Conservation (phyloP, 2,113 vertebrate genomes). For the Centropristis striata region DNA sequence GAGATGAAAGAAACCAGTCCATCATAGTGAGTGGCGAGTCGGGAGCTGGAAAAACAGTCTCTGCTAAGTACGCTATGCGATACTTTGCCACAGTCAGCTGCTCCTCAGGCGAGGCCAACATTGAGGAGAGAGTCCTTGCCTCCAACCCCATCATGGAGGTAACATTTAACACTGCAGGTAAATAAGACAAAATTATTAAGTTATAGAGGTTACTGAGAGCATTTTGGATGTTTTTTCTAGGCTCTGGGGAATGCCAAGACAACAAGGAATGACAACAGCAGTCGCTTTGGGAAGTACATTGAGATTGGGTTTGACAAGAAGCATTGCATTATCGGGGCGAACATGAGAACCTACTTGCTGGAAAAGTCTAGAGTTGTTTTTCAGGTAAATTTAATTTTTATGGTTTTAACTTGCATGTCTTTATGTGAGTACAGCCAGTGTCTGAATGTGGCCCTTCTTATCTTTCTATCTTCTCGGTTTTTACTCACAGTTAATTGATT, state of each 20-base stretch:
- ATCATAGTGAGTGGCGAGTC: constrained; percentile 99
- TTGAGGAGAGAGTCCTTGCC: constrained; percentile 95
- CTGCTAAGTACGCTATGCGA: constrained; percentile 97
- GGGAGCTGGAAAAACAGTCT: constrained; percentile 97
- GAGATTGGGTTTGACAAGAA: constrained; percentile 96
- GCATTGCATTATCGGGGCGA: constrained; percentile 93
- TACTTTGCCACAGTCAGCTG: constrained; percentile 97
- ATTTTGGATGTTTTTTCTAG: constrained; percentile 76
- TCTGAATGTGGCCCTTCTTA: not conserved
- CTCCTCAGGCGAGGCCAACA: constrained; percentile 90
- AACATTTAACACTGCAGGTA: constrained; percentile 45
- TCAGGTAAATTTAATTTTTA: constrained; percentile 87
- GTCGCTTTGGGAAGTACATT: constrained; percentile 98
- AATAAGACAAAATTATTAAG: not conserved
- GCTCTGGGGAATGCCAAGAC: constrained; percentile 98
- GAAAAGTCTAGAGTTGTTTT: constrained; percentile 99
- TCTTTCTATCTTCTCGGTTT: not conserved
- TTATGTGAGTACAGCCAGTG: not conserved
- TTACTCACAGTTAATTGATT: constrained; percentile 24
- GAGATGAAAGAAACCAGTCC: constrained; percentile 96
- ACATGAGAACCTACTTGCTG: constrained; percentile 98
- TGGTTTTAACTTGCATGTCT: constrained; percentile 19
- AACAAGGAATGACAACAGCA: constrained; percentile 99
- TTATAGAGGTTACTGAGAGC: not conserved
- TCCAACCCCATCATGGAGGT: constrained; percentile 99